Conservation (phyloP, 2,888 invertebrate species). For the Piscicola geometra region DNA sequence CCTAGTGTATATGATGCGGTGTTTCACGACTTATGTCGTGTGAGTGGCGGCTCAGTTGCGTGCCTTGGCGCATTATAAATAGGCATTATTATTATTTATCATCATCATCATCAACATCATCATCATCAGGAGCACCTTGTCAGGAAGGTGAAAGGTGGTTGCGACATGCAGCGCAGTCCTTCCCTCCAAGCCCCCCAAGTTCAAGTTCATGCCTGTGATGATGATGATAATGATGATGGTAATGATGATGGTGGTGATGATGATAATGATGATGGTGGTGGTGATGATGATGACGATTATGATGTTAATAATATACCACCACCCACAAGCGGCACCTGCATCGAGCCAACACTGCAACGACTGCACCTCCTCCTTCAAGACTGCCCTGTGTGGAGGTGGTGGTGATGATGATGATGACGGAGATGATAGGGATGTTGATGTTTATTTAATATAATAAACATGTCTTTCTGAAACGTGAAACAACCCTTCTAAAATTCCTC, state of each 20-base stretch:
- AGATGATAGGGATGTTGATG: no score
- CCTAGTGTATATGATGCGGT: no score
- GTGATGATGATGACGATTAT: slow-evolving; percentile 33
- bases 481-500: no score
- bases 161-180: slow-evolving; percentile 45
- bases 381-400: neutral
- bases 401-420: no score
- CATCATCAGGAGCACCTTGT: slow-evolving; percentile 20
- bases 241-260: slow-evolving; percentile 37
- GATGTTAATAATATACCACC: slow-evolving; percentile 32
- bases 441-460: no score
- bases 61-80: no score
- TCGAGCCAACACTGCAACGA: neutral
- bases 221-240: slow-evolving; percentile 51
- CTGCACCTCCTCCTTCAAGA: neutral
- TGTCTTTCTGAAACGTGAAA: no score
- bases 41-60: no score
- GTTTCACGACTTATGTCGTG: no score
- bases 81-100: no score
- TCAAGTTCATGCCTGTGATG: slow-evolving; percentile 48
- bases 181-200: slow-evolving; percentile 48
- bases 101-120: neutral
- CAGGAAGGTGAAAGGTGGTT: slow-evolving; percentile 37
- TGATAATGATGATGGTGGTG: slow-evolving; percentile 35
- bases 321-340: neutral